Evolutionary conservation across 2,113 vertebrate genomes (phyloP).

Genomic region (Cettia cetti): DNA sequence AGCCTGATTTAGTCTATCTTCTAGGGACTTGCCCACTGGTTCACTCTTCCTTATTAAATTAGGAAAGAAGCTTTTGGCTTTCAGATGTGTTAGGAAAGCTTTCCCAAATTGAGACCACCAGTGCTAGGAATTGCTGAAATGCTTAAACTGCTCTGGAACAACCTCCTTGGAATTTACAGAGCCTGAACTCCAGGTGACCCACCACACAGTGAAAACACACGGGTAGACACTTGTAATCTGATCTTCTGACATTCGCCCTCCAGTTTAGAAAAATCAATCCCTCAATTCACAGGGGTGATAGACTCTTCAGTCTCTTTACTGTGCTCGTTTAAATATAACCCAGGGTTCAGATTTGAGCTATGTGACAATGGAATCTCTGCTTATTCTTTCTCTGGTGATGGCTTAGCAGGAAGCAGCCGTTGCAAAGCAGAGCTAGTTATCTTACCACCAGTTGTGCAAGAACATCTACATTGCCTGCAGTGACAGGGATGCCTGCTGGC

Average conservation of each 20-base stretch:
- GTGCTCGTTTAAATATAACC: neutral
- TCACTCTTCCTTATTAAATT: conserved; percentile 26
- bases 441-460: neutral
- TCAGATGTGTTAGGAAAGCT: neutral
- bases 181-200: conserved; percentile 83
- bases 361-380: neutral
- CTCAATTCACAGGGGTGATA: neutral
- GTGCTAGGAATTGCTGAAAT: conserved; percentile 28
- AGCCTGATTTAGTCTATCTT: neutral
- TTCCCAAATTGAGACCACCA: neutral
- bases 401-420: neutral
- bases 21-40: neutral
- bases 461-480: neutral
- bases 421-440: neutral
- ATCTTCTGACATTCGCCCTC: conserved; percentile 52
- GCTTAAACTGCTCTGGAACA: conserved; percentile 22
- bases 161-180: conserved; percentile 69
- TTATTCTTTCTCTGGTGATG: neutral
- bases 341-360: neutral
- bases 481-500: neutral
- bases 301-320: conserved; percentile 7
- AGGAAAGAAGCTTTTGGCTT: conserved; percentile 36
- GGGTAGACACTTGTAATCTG: conserved; percentile 78
- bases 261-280: neutral
- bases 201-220: conserved; percentile 63